Evolutionary conservation across 2,113 vertebrate species (phyloP).

Genomic region (Antigone vipio): DNA sequence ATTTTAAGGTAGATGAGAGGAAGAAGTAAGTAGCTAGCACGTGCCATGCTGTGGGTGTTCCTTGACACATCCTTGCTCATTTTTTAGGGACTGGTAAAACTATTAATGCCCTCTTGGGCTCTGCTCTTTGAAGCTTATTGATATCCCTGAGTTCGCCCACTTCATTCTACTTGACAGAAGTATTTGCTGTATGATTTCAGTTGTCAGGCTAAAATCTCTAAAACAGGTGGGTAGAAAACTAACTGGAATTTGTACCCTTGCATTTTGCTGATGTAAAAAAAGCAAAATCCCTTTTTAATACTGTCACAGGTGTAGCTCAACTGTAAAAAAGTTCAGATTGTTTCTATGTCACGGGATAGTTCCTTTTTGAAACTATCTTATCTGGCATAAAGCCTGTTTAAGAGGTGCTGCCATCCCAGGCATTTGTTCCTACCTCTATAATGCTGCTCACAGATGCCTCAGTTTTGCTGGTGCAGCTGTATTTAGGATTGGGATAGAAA

Average conservation of each 20-base stretch:
- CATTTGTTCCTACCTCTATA: background rate
- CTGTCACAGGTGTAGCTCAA: background rate
- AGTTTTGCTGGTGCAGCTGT: background rate
- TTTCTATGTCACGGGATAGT: background rate
- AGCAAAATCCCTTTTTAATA: background rate
- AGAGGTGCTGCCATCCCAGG: background rate
- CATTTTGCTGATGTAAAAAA: background rate
- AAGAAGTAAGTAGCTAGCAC: background rate
- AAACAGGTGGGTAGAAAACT: background rate
- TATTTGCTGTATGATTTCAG: background rate
- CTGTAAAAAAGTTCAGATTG: background rate
- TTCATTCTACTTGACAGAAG: background rate
- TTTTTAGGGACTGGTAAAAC: background rate
- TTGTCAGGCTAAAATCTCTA: background rate
- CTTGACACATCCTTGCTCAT: background rate
- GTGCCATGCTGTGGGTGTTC: accelerated
- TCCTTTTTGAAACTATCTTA: background rate
- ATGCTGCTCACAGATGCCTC: background rate
- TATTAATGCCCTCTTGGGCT: background rate
- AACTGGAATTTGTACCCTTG: background rate
- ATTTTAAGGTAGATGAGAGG: background rate
- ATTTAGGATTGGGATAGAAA: background rate
- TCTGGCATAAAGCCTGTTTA: background rate
- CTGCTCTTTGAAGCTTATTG: background rate
- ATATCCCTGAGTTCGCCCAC: background rate